Base-by-base conservation (phyloP, 1,140 invertebrate species). In the Drosophila kepulauana region DNA sequence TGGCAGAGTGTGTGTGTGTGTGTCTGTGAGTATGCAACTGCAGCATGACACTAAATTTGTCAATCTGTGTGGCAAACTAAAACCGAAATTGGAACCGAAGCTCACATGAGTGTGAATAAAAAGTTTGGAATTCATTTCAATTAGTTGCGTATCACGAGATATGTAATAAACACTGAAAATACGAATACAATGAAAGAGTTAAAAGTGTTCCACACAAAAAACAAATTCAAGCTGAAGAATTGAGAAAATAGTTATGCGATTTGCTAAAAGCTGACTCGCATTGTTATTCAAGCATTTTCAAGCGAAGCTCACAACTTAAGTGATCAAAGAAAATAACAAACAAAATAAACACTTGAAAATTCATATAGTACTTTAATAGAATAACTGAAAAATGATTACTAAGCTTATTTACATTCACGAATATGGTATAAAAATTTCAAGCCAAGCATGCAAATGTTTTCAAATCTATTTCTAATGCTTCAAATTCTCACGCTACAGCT, bases 41-140 rank as follows among this genome's bases (percentile, higher is more conserved):
- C 46, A 63, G 43, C 67, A 54, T 33, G 74, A 66, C 76, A 82
- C 80, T 65, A 57, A 84, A 84, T 75, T 72, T 67, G 61, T 76
- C 75, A 78, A 41, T 65, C 64, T 28, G 54, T 48, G 25, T 10
- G 13, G 33, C n/a, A 45, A 64, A 48, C 30, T 30, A 45, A 66
- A 58, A 41, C 38, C 41, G 6, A 11, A 35, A 70, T 54, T 41
- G 43, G n/a, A 57, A 20, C 38, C 8, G 33, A 54, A 28, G 51
- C 25, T 8, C 35, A 33, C 35, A 25, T 43, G 13, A 57, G 20
- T 13, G 46, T 58, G 7, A 52, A 68, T 54, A 66, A 57, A 49
- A 58, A 15, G 43, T 38, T 73, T 59, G 28, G 48, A 67, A 68
- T 68, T 73, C 48, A 73, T 46, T 68, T 68, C 70, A 68, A 68